Evolutionary conservation across 2,888 invertebrate genomes (phyloP).

Genomic region (Trissolcus japonicus): DNA sequence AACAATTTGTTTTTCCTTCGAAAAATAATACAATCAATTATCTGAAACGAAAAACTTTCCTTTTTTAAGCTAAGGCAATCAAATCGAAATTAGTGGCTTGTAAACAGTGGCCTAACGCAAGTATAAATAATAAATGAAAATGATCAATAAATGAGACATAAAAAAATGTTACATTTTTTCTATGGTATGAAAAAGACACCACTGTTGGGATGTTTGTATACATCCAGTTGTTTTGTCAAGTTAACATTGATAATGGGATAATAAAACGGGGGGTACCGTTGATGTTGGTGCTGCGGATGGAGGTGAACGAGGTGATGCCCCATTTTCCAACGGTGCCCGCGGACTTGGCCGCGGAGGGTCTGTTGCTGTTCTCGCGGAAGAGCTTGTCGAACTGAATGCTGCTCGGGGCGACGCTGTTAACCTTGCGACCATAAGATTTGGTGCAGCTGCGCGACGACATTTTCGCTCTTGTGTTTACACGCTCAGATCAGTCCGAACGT

Average conservation of each 20-base stretch:
- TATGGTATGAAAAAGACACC: no score
- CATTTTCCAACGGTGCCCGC: constrained; percentile 95
- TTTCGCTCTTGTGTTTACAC: constrained; percentile 45
- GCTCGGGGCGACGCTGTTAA: constrained; percentile 73
- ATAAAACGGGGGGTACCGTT: constrained; percentile 78
- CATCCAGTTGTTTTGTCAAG: neutral
- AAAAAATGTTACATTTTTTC: no score
- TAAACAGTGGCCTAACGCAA: no score
- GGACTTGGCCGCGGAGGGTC: constrained; percentile 91
- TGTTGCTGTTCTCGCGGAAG: constrained; percentile 87
- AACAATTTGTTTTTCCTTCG: no score
- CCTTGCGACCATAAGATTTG: constrained; percentile 74
- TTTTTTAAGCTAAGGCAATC: no score
- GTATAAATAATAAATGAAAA: no score
- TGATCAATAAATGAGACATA: no score
- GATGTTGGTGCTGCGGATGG: constrained; percentile 85
- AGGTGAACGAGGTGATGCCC: constrained; percentile 96
- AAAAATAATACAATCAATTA: no score
- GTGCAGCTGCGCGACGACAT: constrained; percentile 75
- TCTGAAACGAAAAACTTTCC: no score
- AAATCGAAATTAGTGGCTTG: no score
- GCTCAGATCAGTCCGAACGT: neutral
- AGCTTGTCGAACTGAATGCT: constrained; percentile 83
- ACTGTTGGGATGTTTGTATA: no score
- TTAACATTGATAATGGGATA: neutral